phyloP scores from a whole-genome alignment of 2,113 vertebrate genomes.

The Chascanopsetta lugubris region DNA sequence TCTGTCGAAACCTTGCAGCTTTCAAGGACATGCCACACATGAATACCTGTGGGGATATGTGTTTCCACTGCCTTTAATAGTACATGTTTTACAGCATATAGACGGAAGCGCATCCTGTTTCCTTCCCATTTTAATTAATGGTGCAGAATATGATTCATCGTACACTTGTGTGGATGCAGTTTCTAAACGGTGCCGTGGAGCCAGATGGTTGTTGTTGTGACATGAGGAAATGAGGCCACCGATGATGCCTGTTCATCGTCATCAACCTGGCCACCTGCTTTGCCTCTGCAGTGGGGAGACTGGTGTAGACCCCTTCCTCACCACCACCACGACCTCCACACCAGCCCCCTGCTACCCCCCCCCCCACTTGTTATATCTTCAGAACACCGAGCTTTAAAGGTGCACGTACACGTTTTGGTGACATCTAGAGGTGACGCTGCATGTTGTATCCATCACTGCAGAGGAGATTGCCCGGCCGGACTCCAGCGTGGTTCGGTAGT shows the following conservation, averaged over 20 bases:
- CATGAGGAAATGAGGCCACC: slow-evolving; percentile 84
- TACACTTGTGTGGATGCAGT: slow-evolving; percentile 75
- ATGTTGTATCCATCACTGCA: too few relatives aligned
- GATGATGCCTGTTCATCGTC: slow-evolving; percentile 83
- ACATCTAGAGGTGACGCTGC: too few relatives aligned
- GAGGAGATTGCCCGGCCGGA: slow-evolving; percentile 42
- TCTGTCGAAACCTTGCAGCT: slow-evolving; percentile 71
- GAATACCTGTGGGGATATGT: slow-evolving; percentile 72
- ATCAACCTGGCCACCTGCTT: slow-evolving; percentile 80
- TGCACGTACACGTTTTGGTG: too few relatives aligned
- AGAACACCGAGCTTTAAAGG: slow-evolving; percentile 36
- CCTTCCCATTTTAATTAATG: slow-evolving; percentile 79
- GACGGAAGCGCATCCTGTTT: slow-evolving; percentile 55
- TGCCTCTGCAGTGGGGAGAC: slow-evolving; percentile 62
- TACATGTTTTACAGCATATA: slow-evolving; percentile 60
- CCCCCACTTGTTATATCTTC: slow-evolving; percentile 61
- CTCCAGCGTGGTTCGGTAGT: slow-evolving; percentile 44
- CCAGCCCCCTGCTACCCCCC: not conserved
- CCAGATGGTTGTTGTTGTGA: slow-evolving; percentile 86
- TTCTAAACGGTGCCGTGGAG: slow-evolving; percentile 77
- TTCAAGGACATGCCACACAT: slow-evolving; percentile 80
- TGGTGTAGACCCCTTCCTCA: slow-evolving; percentile 30
- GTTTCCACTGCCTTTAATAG: slow-evolving; percentile 37
- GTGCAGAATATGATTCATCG: slow-evolving; percentile 75
- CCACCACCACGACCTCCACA: not conserved